A percentile compares a stretch with the other conserved stretches of the same genome.
Evolutionary conservation across 1,140 invertebrate genomes (phyloP).

Genomic region (Ditylenchus dipsaci): DNA sequence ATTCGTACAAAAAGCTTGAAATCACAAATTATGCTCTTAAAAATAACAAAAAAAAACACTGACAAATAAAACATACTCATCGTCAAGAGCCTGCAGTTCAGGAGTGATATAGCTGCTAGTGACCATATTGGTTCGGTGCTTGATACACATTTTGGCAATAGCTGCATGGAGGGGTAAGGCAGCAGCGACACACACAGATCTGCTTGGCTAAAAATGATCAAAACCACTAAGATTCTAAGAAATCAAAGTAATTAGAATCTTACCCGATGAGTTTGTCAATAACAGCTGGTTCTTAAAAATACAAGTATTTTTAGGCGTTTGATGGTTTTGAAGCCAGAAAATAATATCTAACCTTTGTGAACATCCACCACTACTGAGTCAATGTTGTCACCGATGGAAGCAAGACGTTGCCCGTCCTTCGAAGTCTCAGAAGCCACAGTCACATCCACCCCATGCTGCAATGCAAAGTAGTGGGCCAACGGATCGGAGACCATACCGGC

Average conservation of each 20-base stretch:
- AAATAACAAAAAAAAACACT: neutral
- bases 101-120: constrained; percentile 89
- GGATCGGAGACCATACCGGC: constrained; percentile 89
- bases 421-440: constrained; percentile 82
- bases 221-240: neutral
- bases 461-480: constrained; percentile 83
- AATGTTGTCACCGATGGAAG: constrained; percentile 72
- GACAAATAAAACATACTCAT: constrained; percentile 65
- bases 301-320: too few relatives aligned
- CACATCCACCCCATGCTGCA: constrained; percentile 72
- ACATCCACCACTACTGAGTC: constrained; percentile 72
- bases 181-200: constrained; percentile 79
- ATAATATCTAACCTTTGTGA: constrained; percentile 59
- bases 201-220: constrained; percentile 61
- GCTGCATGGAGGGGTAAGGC: constrained; percentile 83
- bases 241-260: neutral
- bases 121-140: constrained; percentile 80
- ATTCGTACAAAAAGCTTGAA: too few relatives aligned
- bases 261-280: constrained; percentile 68
- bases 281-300: constrained; percentile 63
- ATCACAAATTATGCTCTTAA: too few relatives aligned
- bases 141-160: constrained; percentile 78
- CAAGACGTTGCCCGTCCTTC: constrained; percentile 78
- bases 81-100: constrained; percentile 73
- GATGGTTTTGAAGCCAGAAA: too few relatives aligned